Percentiles rank a stretch among this genome's conserved stretches.
These are phyloP conservation scores for Schizopygopsis malacanthus DNA, from an alignment of 2,797 vertebrate species.

Conservation along the genomic window DNA sequence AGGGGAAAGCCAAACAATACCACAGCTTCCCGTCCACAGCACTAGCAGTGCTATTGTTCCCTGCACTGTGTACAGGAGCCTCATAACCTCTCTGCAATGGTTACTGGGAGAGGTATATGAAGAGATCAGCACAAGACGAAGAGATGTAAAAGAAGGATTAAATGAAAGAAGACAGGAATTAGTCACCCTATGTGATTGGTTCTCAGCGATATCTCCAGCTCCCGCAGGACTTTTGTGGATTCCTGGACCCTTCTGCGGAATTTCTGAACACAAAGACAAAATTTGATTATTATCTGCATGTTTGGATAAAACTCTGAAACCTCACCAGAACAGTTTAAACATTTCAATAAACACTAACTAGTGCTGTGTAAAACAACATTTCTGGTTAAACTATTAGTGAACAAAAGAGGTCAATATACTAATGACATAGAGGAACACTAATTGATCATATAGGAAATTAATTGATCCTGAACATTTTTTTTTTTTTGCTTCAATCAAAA, in stretches of 20 bases:
- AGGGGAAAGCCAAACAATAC: conserved; percentile 58
- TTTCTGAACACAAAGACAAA: conserved; percentile 82
- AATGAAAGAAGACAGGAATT: conserved; percentile 42
- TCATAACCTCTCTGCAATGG: conserved; percentile 3
- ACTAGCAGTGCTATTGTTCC: conserved; percentile 29
- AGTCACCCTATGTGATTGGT: conserved; percentile 97
- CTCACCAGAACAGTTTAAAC: not conserved
- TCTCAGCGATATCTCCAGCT: conserved; percentile 95
- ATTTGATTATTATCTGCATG: conserved; percentile 51
- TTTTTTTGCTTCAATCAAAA: not conserved
- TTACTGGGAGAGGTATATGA: conserved; percentile 4
- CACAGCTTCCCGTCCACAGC: conserved; percentile 51
- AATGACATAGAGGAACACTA: not conserved
- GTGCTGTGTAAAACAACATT: not conserved
- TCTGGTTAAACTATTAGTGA: not conserved
- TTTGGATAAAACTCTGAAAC: conserved; percentile 22
- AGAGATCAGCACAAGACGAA: conserved; percentile 34
- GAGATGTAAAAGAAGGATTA: conserved; percentile 18
- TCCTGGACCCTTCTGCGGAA: conserved; percentile 95
- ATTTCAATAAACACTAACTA: conserved; percentile 4
- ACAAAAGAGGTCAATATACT: not conserved
- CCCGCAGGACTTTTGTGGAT: conserved; percentile 93
- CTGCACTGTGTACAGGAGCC: conserved; percentile 32
- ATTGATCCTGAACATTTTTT: not conserved
- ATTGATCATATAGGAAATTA: not conserved